phyloP scores from a whole-genome alignment of 2,888 invertebrate species.

The Pherbina coryleti region DNA sequence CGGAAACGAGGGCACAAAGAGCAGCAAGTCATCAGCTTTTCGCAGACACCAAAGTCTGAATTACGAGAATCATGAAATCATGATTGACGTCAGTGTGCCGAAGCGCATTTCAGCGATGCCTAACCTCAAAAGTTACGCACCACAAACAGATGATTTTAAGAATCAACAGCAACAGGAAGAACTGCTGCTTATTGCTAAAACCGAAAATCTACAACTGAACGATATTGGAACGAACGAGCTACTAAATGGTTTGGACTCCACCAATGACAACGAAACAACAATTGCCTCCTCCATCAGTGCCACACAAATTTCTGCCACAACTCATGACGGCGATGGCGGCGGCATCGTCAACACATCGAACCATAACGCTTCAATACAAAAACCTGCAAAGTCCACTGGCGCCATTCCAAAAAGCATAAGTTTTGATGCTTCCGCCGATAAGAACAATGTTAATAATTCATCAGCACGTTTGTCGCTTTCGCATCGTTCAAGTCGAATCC shows the following conservation, averaged over 20 bases:
- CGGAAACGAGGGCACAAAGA: conserved; percentile 41
- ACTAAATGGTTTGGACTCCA: conserved; percentile 21
- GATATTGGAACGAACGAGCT: conserved; percentile 36
- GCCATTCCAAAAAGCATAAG: conserved; percentile 93
- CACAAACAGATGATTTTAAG: conserved; percentile 61
- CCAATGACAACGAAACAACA: conserved; percentile 27
- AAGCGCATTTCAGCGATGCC: conserved; percentile 53
- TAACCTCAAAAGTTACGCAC: conserved; percentile 48
- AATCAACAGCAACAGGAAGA: conserved; percentile 58
- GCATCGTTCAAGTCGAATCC: conserved; percentile 36
- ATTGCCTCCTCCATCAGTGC: conserved; percentile 38
- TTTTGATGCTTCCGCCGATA: conserved; percentile 90
- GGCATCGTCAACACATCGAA: neutral
- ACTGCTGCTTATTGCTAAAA: conserved; percentile 60
- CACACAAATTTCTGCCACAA: conserved; percentile 27
- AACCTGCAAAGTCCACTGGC: conserved; percentile 77
- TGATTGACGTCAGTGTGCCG: conserved; percentile 54
- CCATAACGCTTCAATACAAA: conserved; percentile 49
- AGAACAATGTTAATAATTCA: conserved; percentile 70
- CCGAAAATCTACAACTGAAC: conserved; percentile 60
- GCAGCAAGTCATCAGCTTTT: conserved; percentile 41
- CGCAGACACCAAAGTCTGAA: conserved; percentile 67
- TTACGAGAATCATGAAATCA: conserved; percentile 69
- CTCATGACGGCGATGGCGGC: neutral
- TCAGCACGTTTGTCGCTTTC: conserved; percentile 34